phyloP scores from a whole-genome alignment of 2,113 vertebrate species.

The Rhagologus leucostigma region DNA sequence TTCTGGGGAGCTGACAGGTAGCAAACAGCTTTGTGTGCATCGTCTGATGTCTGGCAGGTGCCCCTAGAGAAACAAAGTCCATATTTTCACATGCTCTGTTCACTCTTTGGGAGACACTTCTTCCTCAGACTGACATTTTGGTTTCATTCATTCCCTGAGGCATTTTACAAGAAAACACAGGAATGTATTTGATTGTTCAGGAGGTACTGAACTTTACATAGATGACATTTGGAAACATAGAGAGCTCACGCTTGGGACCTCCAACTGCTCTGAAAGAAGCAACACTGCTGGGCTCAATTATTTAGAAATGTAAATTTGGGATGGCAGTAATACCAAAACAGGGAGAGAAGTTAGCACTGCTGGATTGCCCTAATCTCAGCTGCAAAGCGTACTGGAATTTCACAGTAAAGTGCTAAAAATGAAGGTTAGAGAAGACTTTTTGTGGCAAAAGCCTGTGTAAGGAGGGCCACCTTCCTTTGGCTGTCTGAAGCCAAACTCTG shows the following conservation, averaged over 20 bases:
- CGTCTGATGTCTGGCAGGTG: neutral
- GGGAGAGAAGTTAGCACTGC: neutral
- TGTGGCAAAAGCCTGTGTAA: neutral
- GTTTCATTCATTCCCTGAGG: constrained; percentile 16
- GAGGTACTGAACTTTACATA: constrained; percentile 40
- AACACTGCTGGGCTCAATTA: neutral
- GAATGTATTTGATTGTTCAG: neutral
- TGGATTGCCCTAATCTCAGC: neutral
- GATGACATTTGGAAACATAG: constrained; percentile 18
- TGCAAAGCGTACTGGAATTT: neutral
- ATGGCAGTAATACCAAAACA: neutral
- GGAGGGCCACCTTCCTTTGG: neutral
- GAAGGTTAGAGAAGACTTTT: neutral
- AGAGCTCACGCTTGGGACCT: neutral
- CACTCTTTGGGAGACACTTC: neutral
- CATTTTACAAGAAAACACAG: constrained; percentile 5
- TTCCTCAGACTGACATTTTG: constrained; percentile 17
- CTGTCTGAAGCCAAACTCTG: fast-evolving
- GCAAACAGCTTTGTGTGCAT: neutral
- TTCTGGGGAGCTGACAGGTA: neutral
- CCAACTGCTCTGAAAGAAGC: neutral
- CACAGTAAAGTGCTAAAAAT: neutral
- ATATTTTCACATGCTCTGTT: neutral
- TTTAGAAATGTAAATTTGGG: neutral
- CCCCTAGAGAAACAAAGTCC: neutral